A percentile compares a stretch with the other conserved stretches of the same genome.
Conservation (phyloP, 2,797 vertebrate species). For the Enteromius mattozi region DNA sequence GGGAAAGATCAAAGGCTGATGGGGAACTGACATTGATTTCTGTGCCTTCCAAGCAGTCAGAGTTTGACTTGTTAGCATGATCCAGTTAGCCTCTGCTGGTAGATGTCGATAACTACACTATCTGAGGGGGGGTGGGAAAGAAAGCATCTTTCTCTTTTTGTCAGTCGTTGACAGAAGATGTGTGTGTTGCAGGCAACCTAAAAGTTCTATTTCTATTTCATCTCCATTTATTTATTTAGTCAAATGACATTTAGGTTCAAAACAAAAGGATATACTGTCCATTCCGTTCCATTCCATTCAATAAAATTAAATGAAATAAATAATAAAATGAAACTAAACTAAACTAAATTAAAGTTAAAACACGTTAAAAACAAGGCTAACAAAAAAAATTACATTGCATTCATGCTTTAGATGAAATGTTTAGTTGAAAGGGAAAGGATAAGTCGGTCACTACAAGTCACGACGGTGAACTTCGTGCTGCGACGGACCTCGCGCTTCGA, state of each 20-base stretch:
- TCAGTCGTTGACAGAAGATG: neutral
- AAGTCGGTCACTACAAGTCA: neutral
- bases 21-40: slow-evolving; percentile 31
- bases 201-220: neutral
- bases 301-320: neutral
- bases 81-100: slow-evolving; percentile 24
- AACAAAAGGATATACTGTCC: neutral
- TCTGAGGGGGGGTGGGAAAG: neutral
- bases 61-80: slow-evolving; percentile 16
- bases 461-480: too few species aligned
- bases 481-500: too few species aligned
- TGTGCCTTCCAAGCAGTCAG: neutral
- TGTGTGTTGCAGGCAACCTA: neutral
- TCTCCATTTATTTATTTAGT: neutral
- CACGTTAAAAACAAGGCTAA: neutral
- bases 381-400: neutral
- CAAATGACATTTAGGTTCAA: neutral
- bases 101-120: slow-evolving; percentile 16
- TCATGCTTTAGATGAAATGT: neutral
- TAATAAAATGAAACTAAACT: neutral
- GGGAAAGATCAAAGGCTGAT: slow-evolving; percentile 43
- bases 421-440: neutral
- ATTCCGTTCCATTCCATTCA: too few species aligned
- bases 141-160: neutral
- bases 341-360: neutral